A percentile compares a stretch with the other conserved stretches of the same genome.
phyloP scores from a whole-genome alignment of 1,140 invertebrate genomes.

The Pogonomyrmex barbatus region DNA sequence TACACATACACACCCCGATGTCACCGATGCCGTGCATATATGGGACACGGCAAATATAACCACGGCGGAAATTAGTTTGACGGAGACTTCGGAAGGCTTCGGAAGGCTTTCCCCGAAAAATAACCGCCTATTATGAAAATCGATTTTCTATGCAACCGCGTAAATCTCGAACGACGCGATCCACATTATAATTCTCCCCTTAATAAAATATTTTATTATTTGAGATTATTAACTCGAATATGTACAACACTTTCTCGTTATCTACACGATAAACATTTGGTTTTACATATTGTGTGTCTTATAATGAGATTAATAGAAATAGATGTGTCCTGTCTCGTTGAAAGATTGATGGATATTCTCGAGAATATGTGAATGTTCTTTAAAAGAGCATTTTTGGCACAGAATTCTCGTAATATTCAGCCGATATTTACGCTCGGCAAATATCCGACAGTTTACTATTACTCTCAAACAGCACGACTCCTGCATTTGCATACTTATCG shows the following conservation, averaged over 20 bases:
- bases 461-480: not conserved
- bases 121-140: not conserved
- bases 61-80: conserved; percentile 57
- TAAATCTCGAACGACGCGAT: not conserved
- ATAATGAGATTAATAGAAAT: not conserved
- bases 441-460: not conserved
- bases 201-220: not conserved
- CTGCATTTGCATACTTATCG: conserved; percentile 33
- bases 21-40: conserved; percentile 28
- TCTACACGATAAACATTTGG: not conserved
- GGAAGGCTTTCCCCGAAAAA: conserved; percentile 27
- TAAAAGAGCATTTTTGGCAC: conserved; percentile 6
- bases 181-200: not conserved
- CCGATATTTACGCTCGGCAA: conserved; percentile 8
- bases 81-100: not conserved
- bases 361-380: conserved; percentile 11
- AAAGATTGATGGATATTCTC: not conserved
- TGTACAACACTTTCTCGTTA: not conserved
- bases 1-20: not conserved
- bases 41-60: conserved; percentile 36
- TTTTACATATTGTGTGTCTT: not conserved
- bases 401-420: not conserved
- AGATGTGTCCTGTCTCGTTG: not conserved
- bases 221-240: not conserved
- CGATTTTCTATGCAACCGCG: not conserved